phyloP scores from a whole-genome alignment of 2,797 vertebrate species.

The Gymnothorax javanicus region DNA sequence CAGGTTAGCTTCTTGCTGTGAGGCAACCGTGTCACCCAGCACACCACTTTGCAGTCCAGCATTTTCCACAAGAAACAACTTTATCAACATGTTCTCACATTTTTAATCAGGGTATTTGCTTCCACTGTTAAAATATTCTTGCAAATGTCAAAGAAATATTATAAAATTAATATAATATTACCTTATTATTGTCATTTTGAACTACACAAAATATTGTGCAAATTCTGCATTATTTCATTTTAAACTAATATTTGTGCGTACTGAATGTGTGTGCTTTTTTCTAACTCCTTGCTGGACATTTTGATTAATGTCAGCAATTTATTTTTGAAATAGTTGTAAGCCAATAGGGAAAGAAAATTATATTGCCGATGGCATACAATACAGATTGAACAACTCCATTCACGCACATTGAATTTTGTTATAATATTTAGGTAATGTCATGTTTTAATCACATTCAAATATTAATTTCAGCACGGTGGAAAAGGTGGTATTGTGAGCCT shows the following conservation, averaged over 20 bases:
- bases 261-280: not conserved
- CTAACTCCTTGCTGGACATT: no score
- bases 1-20: no score
- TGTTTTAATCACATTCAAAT: not conserved
- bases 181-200: not conserved
- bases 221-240: not conserved
- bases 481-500: slow-evolving; percentile 31
- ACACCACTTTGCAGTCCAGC: no score
- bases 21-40: no score
- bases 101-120: not conserved
- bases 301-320: not conserved
- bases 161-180: not conserved
- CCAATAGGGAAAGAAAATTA: not conserved
- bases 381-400: not conserved
- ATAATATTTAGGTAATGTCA: not conserved
- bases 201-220: not conserved
- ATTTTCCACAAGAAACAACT: not conserved
- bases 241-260: not conserved
- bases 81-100: not conserved
- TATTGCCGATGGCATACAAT: not conserved
- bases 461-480: not conserved
- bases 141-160: not conserved
- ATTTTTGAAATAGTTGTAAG: not conserved
- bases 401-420: not conserved
- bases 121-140: not conserved